Conservation (phyloP, 2,888 invertebrate species). For the Pachliopta kotzebuea region DNA sequence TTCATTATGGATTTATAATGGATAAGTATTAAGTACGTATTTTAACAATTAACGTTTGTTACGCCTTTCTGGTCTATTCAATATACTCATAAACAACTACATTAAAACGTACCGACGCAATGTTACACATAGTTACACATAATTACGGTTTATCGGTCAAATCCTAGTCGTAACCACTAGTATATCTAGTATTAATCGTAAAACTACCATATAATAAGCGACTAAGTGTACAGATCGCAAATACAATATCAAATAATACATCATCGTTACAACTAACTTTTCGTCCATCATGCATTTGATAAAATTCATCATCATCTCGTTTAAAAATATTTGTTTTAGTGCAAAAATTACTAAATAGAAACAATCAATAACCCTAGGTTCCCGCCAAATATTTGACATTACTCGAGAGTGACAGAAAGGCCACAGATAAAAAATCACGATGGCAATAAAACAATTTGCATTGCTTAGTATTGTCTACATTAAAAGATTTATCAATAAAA, state of each 20-base stretch:
- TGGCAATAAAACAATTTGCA: constrained; percentile 10
- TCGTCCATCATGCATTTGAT: too few species aligned
- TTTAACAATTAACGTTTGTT: too few species aligned
- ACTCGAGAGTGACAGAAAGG: constrained; percentile 23
- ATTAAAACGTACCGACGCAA: constrained; percentile 20
- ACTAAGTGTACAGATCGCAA: constrained; percentile 17
- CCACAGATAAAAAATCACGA: constrained; percentile 18
- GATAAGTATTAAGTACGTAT: too few species aligned
- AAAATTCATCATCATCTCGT: too few species aligned
- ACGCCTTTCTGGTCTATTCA: too few species aligned
- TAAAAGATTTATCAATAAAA: constrained; percentile 11
- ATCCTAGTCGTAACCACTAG: constrained; percentile 22
- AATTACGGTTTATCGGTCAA: constrained; percentile 29
- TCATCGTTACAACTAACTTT: too few species aligned
- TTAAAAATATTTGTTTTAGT: too few species aligned
- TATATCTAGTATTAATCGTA: constrained; percentile 25
- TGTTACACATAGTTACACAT: constrained; percentile 29
- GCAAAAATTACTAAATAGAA: not conserved
- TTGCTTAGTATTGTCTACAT: constrained; percentile 12
- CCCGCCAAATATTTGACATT: constrained; percentile 8
- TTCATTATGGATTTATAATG: too few species aligned
- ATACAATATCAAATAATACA: constrained; percentile 1
- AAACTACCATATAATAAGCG: constrained; percentile 22
- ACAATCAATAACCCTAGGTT: not conserved
- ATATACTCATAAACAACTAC: not conserved